These are phyloP conservation scores for Bombus balteatus DNA, from an alignment of 1,140 invertebrate species.

Conservation along the genomic window DNA sequence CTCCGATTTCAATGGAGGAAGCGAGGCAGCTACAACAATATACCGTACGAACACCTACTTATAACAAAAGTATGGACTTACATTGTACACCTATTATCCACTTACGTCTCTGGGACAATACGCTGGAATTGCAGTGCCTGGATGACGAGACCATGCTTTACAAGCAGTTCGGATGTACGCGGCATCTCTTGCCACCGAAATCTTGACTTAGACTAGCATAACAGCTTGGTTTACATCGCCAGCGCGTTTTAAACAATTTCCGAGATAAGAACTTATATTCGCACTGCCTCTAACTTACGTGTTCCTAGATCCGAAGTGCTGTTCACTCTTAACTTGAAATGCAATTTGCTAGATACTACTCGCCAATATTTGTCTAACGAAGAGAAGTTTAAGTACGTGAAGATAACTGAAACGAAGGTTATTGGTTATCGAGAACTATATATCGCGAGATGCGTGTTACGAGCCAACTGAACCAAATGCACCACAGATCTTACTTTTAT, in stretches of 20 bases:
- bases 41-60: constrained; percentile 58
- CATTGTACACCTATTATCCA: constrained; percentile 71
- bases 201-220: neutral
- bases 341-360: neutral
- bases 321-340: neutral
- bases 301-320: neutral
- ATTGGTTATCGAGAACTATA: neutral
- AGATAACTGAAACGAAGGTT: neutral
- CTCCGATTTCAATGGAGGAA: constrained; percentile 66
- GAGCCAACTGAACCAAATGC: neutral
- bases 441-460: neutral
- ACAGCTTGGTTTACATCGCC: neutral
- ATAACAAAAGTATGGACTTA: constrained; percentile 66
- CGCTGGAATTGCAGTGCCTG: constrained; percentile 69
- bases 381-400: neutral
- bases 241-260: neutral
- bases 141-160: constrained; percentile 67
- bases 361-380: neutral
- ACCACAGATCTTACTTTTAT: neutral
- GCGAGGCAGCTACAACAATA: constrained; percentile 63
- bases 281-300: neutral
- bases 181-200: constrained; percentile 55
- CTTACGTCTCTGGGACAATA: constrained; percentile 72
- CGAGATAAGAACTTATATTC: neutral
- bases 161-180: constrained; percentile 53